Conservation (phyloP, 2,888 invertebrate species). For the Cantharis lateralis region DNA sequence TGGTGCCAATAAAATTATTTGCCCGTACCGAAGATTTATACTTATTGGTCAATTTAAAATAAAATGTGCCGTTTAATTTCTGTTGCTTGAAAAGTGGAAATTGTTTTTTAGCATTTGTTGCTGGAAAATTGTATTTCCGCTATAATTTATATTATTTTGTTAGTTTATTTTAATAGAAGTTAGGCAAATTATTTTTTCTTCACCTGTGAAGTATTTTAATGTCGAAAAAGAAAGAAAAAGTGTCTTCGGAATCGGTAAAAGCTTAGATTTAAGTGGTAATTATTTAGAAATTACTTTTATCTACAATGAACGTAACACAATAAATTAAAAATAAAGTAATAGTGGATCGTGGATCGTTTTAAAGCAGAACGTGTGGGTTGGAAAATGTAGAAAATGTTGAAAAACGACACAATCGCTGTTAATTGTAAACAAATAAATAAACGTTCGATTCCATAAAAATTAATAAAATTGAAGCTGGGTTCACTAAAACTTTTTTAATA, state of each 20-base stretch:
- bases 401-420: neutral
- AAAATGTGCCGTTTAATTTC: neutral
- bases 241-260: neutral
- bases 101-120: neutral
- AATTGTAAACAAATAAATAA: neutral
- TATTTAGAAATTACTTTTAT: neutral
- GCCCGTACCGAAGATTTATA: neutral
- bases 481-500: neutral
- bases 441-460: neutral
- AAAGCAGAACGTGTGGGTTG: neutral
- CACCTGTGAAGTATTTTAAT: neutral
- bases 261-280: neutral
- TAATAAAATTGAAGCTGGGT: neutral
- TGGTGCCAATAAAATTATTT: neutral
- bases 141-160: neutral
- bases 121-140: neutral
- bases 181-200: neutral
- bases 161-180: neutral
- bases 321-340: neutral
- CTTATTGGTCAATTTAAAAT: neutral
- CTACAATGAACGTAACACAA: neutral
- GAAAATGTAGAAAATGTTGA: neutral
- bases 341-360: neutral
- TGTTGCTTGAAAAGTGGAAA: neutral
- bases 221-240: neutral